Evolutionary conservation across 2,888 invertebrate genomes (phyloP).

Genomic region (Drosophila leonis): DNA sequence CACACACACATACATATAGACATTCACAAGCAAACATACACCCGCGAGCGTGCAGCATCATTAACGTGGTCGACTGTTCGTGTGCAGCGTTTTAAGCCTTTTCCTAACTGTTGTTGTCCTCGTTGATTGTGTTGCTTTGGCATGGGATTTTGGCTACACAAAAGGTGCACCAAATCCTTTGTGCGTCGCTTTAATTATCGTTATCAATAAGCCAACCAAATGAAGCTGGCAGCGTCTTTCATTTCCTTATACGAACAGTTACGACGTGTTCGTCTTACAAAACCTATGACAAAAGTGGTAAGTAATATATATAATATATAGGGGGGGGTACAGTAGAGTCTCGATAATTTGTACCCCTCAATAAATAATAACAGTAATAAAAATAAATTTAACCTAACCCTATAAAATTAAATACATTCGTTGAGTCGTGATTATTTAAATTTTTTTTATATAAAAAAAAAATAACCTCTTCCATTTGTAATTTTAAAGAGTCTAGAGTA

Average conservation of each 20-base stretch:
- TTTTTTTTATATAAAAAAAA: too few relatives aligned
- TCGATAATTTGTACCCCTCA: too few relatives aligned
- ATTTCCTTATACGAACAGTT: background rate
- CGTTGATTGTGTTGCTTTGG: constrained; percentile 59
- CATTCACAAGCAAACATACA: background rate
- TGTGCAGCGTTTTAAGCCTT: constrained; percentile 21
- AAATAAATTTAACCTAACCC: too few relatives aligned
- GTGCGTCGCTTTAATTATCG: constrained; percentile 7
- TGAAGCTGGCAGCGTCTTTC: too few relatives aligned
- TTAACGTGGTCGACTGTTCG: constrained; percentile 55
- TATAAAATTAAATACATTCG: too few relatives aligned
- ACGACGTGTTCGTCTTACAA: background rate
- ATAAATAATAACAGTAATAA: too few relatives aligned
- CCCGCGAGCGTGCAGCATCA: constrained; percentile 56
- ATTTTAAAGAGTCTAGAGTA: too few relatives aligned
- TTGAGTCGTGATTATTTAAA: too few relatives aligned
- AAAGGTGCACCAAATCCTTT: constrained; percentile 2
- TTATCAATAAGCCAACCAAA: background rate
- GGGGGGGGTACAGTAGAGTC: too few relatives aligned
- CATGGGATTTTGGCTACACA: background rate
- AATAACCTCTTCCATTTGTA: too few relatives aligned
- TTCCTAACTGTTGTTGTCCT: constrained; percentile 37
- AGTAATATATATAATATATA: too few relatives aligned
- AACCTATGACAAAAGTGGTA: too few relatives aligned
- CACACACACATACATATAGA: background rate